Percentiles rank a stretch among this genome's conserved stretches.
phyloP scores from a whole-genome alignment of 1,140 invertebrate species.

The Platorchestia sp. region DNA sequence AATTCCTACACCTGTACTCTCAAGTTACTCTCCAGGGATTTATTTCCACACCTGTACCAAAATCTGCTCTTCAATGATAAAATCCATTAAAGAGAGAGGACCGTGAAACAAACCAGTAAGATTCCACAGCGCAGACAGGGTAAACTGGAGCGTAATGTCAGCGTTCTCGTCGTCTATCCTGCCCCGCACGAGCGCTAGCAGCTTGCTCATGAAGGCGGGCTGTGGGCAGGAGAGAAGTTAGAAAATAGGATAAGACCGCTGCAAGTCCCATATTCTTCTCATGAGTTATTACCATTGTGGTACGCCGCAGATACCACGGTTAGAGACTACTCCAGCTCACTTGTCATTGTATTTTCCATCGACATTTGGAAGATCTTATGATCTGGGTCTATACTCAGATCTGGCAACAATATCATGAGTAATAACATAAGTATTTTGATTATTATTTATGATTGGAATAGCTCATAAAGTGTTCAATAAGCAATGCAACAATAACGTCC shows the following conservation, averaged over 20 bases:
- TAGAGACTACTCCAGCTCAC: no score
- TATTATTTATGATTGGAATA: no score
- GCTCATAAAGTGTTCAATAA: no score
- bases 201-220: conserved; percentile 81
- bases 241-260: background rate
- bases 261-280: no score
- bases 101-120: conserved; percentile 74
- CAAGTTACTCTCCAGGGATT: background rate
- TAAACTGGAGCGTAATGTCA: conserved; percentile 86
- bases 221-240: conserved; percentile 70
- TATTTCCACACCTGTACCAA: background rate
- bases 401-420: no score
- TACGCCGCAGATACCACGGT: no score
- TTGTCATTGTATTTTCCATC: no score
- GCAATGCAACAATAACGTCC: no score
- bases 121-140: conserved; percentile 87
- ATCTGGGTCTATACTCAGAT: no score
- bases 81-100: background rate
- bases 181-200: conserved; percentile 79
- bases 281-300: no score
- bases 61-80: background rate
- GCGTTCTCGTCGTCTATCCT: conserved; percentile 76
- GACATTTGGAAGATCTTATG: no score
- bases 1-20: background rate
- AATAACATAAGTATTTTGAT: no score